phyloP scores from a whole-genome alignment of 2,113 vertebrate genomes.

The Callaeas wilsoni region DNA sequence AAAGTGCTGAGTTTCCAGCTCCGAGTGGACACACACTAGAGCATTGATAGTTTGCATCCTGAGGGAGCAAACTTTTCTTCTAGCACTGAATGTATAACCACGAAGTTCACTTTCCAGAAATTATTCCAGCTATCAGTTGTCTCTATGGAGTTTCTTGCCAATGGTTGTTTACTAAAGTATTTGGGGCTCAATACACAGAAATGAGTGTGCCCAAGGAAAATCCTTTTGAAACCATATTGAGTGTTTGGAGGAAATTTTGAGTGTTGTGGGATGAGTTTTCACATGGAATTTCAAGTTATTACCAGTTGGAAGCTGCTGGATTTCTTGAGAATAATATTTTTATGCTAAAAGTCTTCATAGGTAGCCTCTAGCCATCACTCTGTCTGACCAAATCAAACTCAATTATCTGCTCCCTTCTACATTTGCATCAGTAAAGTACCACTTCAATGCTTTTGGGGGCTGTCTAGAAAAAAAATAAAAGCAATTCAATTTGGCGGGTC shows the following conservation, averaged over 20 bases:
- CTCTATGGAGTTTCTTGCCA: background rate
- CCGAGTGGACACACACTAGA: background rate
- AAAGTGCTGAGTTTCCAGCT: background rate
- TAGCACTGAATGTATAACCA: background rate
- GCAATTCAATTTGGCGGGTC: background rate
- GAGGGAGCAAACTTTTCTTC: background rate
- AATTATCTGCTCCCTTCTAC: slow-evolving; percentile 1
- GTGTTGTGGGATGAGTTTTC: background rate
- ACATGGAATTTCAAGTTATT: background rate
- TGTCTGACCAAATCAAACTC: slow-evolving; percentile 1
- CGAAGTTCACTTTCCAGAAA: background rate
- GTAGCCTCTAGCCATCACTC: background rate
- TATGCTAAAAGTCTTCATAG: background rate
- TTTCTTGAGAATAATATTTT: background rate
- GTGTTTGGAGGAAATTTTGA: background rate
- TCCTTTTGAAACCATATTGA: background rate
- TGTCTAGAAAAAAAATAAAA: background rate
- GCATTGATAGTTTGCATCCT: background rate
- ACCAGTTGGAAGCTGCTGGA: background rate
- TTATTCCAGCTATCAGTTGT: background rate
- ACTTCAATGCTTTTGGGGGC: background rate
- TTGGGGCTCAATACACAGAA: background rate
- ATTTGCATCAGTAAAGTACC: background rate
- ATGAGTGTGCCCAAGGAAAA: background rate
- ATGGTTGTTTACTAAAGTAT: background rate